Evolutionary conservation across 2,888 invertebrate genomes (phyloP).

Genomic region (Plagodis pulveraria): DNA sequence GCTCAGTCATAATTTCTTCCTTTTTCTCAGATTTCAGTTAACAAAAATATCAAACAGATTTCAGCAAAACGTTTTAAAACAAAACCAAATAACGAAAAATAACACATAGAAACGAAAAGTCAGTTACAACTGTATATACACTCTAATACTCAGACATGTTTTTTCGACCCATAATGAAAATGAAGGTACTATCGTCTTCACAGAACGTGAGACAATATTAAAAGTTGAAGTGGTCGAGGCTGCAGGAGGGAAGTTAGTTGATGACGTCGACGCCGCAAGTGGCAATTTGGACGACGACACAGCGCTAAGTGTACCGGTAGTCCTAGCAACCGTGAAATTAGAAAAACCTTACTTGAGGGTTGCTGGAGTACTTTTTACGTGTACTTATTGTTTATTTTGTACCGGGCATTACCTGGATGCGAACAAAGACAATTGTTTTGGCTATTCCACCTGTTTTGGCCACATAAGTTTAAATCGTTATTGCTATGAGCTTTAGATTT

Average conservation of each 20-base stretch:
- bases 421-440: no score
- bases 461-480: no score
- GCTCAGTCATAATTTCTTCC: no score
- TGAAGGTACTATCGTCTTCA: conserved; percentile 17
- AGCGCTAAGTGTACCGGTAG: conserved; percentile 42
- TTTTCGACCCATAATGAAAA: conserved; percentile 15
- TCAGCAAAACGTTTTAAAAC: no score
- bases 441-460: no score
- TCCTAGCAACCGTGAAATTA: conserved; percentile 45
- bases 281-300: conserved; percentile 48
- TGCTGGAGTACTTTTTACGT: conserved; percentile 11
- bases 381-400: conserved; percentile 5
- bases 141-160: background rate
- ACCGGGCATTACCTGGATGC: no score
- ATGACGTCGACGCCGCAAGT: conserved; percentile 44
- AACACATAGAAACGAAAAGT: no score
- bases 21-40: no score
- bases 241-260: conserved; percentile 30
- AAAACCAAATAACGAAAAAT: no score
- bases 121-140: background rate
- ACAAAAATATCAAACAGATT: no score
- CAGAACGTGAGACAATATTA: conserved; percentile 35
- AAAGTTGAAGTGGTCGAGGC: conserved; percentile 35
- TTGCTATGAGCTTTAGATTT: no score
- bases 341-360: conserved; percentile 34